Percentiles rank a stretch among this genome's conserved stretches.
Evolutionary conservation across 2,888 invertebrate genomes (phyloP).

Genomic region (Hypselothyrea guttata): DNA sequence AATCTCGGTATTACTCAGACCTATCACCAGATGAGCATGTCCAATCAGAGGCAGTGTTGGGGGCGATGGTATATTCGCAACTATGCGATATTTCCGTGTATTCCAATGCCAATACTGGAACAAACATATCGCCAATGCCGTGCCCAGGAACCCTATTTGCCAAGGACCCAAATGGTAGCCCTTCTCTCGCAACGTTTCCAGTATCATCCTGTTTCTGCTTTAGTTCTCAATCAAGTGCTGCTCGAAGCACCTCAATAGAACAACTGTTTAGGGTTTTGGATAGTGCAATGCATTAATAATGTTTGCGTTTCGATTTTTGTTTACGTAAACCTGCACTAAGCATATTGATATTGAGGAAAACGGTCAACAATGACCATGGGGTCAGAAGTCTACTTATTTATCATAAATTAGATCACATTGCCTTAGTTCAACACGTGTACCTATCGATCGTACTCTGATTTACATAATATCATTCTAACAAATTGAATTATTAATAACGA

Average conservation of each 20-base stretch:
- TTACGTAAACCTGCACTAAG: neutral
- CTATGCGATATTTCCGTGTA: constrained; percentile 84
- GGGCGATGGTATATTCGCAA: constrained; percentile 88
- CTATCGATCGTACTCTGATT: too few relatives aligned
- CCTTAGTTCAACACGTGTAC: too few relatives aligned
- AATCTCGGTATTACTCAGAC: constrained; percentile 84
- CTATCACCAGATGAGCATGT: constrained; percentile 86
- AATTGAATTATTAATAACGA: too few relatives aligned
- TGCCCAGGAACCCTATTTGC: constrained; percentile 68
- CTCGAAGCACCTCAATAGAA: neutral
- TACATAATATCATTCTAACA: too few relatives aligned
- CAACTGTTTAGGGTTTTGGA: neutral
- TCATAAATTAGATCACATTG: too few relatives aligned
- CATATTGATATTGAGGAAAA: too few relatives aligned
- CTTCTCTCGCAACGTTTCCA: constrained; percentile 69
- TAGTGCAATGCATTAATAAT: too few relatives aligned
- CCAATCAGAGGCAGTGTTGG: constrained; percentile 86
- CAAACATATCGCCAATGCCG: constrained; percentile 53
- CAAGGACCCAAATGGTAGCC: constrained; percentile 59
- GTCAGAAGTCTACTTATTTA: too few relatives aligned
- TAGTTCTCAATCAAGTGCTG: too few relatives aligned
- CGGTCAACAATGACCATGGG: too few relatives aligned
- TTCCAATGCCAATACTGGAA: constrained; percentile 83
- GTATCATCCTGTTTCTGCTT: constrained; percentile 51
- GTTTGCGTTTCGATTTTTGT: too few relatives aligned